A percentile compares a stretch with the other conserved stretches of the same genome.
Evolutionary conservation across 2,797 vertebrate genomes (phyloP).

Genomic region (Morus bassanus): DNA sequence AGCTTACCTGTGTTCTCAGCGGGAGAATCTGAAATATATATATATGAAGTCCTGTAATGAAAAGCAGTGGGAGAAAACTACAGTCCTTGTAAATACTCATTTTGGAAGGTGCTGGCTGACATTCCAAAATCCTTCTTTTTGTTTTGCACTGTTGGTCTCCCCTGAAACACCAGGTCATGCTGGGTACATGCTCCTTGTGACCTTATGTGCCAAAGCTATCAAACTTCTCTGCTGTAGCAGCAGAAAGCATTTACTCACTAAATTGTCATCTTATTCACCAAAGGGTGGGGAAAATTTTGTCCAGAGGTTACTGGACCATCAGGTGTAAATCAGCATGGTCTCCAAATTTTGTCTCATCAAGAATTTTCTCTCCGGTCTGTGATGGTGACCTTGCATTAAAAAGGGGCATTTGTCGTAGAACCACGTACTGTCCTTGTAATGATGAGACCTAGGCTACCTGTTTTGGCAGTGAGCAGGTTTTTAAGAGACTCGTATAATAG

Average conservation of each 20-base stretch:
- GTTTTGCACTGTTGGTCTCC: neutral
- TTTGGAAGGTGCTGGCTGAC: neutral
- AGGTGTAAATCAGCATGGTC: neutral
- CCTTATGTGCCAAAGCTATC: neutral
- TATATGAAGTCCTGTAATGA: neutral
- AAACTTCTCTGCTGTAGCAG: conserved; percentile 2
- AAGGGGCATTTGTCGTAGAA: neutral
- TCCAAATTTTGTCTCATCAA: neutral
- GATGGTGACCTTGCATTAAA: neutral
- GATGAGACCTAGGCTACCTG: neutral
- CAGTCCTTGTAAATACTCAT: neutral
- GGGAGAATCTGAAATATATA: neutral
- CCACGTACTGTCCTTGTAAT: neutral
- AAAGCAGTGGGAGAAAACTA: neutral
- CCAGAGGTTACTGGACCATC: neutral
- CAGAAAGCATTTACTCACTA: neutral
- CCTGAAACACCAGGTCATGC: neutral
- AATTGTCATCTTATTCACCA: neutral
- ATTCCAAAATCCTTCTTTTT: neutral
- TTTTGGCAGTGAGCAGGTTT: neutral
- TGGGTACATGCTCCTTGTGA: conserved; percentile 2
- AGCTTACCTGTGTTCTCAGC: conserved; percentile 22
- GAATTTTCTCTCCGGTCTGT: neutral
- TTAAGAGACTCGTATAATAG: neutral
- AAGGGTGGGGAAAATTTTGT: neutral